Evolutionary conservation across 2,113 vertebrate genomes (phyloP).

Genomic region (Probosciger aterrimus): DNA sequence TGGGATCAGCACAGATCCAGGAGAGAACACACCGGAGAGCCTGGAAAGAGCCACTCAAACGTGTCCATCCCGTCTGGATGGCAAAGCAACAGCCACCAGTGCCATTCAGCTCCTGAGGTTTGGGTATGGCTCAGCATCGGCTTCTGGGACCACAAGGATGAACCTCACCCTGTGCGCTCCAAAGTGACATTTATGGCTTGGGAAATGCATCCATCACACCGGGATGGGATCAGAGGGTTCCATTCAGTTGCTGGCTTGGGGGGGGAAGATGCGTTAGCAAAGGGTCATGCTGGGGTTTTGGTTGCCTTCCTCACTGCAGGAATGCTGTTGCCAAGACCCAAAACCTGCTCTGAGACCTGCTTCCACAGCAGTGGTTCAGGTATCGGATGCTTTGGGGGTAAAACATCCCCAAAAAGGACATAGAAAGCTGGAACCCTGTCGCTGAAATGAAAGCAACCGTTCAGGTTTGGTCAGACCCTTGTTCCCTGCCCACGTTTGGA

Average conservation of each 20-base stretch:
- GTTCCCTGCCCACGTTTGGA: rapidly evolving
- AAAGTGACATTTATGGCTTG: background rate
- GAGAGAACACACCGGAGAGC: background rate
- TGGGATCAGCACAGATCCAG: background rate
- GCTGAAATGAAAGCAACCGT: background rate
- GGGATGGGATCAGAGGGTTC: background rate
- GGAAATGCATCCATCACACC: background rate
- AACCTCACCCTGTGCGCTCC: background rate
- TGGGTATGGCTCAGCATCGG: background rate
- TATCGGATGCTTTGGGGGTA: background rate
- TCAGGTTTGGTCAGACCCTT: background rate
- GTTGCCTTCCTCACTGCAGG: background rate
- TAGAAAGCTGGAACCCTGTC: background rate
- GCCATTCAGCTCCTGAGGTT: background rate
- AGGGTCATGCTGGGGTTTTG: background rate
- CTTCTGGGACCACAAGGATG: background rate
- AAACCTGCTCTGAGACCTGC: background rate
- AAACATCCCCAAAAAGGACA: rapidly evolving
- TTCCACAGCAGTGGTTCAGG: background rate
- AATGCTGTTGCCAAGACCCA: background rate
- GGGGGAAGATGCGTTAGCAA: no score
- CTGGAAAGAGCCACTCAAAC: background rate
- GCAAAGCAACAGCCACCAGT: background rate
- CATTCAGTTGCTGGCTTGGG: background rate
- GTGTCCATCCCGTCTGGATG: background rate